Evolutionary conservation across 2,113 vertebrate genomes (phyloP).

Genomic region (Pedetes capensis): DNA sequence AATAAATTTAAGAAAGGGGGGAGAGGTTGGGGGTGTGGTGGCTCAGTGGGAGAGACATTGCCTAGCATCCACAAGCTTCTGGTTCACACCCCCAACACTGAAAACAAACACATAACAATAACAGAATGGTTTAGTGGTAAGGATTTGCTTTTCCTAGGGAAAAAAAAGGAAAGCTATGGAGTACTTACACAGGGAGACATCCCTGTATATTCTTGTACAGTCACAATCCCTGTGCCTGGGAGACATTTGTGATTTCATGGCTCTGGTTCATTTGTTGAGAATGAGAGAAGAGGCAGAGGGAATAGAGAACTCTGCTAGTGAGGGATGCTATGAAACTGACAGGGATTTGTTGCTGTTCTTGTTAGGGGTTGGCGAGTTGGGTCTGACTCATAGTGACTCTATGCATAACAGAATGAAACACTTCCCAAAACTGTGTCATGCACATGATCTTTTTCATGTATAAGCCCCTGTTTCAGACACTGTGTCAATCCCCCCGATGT

Average conservation of each 20-base stretch:
- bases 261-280: background rate
- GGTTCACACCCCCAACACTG: too few relatives aligned
- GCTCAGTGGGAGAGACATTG: too few relatives aligned
- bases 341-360: accelerated
- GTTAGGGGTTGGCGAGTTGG: too few relatives aligned
- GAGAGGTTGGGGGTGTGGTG: too few relatives aligned
- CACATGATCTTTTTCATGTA: too few relatives aligned
- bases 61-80: accelerated
- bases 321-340: background rate
- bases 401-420: too few relatives aligned
- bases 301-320: background rate
- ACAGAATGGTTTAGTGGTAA: too few relatives aligned
- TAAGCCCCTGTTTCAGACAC: background rate
- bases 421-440: too few relatives aligned
- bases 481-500: too few relatives aligned
- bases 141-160: background rate
- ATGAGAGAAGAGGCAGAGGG: background rate
- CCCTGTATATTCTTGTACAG: accelerated
- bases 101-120: too few relatives aligned
- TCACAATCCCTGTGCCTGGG: accelerated
- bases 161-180: background rate
- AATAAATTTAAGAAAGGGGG: too few relatives aligned
- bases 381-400: too few relatives aligned
- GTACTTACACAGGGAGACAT: accelerated
- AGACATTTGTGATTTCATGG: background rate